Evolutionary conservation across 2,113 vertebrate genomes (phyloP), one percentile per base, ranked within the genome.

Genomic region (Mastomys coucha): DNA sequence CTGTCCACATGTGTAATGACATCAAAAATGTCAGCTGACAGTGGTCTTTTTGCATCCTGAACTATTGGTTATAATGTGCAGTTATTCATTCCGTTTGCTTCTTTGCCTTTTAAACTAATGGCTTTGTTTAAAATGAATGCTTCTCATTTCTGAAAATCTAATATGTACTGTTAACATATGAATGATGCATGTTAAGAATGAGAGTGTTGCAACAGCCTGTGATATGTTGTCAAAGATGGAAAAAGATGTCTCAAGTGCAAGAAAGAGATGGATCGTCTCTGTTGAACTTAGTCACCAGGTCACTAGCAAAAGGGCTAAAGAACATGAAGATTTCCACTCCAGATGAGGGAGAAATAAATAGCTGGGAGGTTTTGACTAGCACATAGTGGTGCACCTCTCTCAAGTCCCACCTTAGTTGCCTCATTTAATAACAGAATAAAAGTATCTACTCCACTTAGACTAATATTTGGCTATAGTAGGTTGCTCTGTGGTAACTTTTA

Each of bases 51-150:
- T 94, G 33, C 5, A 56, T n/a, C 45, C 26, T 88, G 89, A 78
- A 75, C 82, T 96, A 36, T 97, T 97, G 84, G 31, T 81, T 72
- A 42, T 93, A 92, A 97, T 75, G 56, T 88, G 78, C 72, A 89
- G 0, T 86, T 90, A 87, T 45, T 91, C 94, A 72, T 88, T 58
- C 17, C 72, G 92, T 97, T 91, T 97, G 93, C 97, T 92, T 95
- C 81, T 88, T 94, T 92, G 93, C 69, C 91, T 96, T 96, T 0
- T 96, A 91, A 95, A 96, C 97, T 97, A 97, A 97, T 94, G 75
- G 80, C 93, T 96, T 90, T 92, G 8, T 96, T 96, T 93, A 92
- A 97, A 94, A 65, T 89, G 53, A 97, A 70, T 97, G 85, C 93
- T 93, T 96, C 69, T 26, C 5, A 36, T 70, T 97, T 92, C 72